phyloP scores from a whole-genome alignment of 2,797 vertebrate species.

The Crypturellus tataupa region DNA sequence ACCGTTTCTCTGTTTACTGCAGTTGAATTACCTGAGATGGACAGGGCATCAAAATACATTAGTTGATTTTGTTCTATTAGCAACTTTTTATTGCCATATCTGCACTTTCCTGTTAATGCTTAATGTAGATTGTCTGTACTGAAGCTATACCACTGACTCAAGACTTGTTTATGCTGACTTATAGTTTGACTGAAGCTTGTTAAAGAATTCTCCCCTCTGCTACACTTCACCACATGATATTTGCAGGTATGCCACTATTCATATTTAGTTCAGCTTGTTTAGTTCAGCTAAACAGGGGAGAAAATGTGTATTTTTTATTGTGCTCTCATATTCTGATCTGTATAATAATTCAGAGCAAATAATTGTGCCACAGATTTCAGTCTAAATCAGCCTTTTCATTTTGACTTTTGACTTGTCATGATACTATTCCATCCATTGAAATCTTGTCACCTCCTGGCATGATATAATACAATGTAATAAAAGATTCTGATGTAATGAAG shows the following conservation, averaged over 20 bases:
- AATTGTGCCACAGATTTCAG: not conserved
- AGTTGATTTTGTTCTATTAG: not conserved
- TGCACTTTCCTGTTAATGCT: slow-evolving; percentile 37
- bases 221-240: not conserved
- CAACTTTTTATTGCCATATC: slow-evolving; percentile 11
- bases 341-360: not conserved
- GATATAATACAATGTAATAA: not conserved
- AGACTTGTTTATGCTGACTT: not conserved
- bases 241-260: not conserved
- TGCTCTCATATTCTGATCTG: not conserved
- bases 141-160: not conserved
- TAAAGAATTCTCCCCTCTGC: not conserved
- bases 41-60: not conserved
- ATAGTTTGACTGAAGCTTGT: slow-evolving; percentile 4
- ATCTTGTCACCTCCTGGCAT: not conserved
- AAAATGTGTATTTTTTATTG: not conserved
- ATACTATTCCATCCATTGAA: not conserved
- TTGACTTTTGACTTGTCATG: not conserved
- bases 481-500: not conserved
- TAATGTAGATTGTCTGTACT: not conserved
- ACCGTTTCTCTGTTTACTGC: not conserved
- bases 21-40: not conserved
- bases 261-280: not conserved
- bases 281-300: not conserved
- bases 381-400: not conserved